Percentiles rank a stretch among this genome's conserved stretches.
These are phyloP conservation scores for Pitta sordida DNA, from an alignment of 2,113 vertebrate genomes.

Conservation along the genomic window DNA sequence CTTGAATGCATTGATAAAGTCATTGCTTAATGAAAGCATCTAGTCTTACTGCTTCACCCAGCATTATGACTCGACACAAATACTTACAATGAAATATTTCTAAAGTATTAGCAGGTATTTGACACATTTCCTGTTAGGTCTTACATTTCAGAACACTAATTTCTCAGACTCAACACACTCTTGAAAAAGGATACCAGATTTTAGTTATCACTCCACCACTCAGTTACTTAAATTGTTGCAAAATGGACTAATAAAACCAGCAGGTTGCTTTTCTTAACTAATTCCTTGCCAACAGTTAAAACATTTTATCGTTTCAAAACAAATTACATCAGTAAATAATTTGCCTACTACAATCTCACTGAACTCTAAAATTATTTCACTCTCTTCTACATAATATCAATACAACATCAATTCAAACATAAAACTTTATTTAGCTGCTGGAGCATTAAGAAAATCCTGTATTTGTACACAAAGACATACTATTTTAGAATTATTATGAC, in stretches of 20 bases:
- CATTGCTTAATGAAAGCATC: neutral
- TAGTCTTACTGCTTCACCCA: neutral
- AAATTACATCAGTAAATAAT: neutral
- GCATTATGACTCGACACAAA: neutral
- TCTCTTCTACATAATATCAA: neutral
- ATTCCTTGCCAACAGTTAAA: neutral
- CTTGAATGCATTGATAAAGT: neutral
- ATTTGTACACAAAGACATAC: neutral
- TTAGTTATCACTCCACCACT: neutral
- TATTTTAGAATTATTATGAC: neutral
- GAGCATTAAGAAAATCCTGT: neutral
- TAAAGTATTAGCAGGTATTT: neutral
- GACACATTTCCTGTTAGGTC: neutral
- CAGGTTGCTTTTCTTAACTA: neutral
- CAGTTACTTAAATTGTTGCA: neutral
- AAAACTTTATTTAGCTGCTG: neutral
- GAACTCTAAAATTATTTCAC: neutral
- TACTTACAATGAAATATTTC: neutral
- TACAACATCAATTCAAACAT: neutral
- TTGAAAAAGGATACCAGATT: neutral
- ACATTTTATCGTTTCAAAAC: neutral
- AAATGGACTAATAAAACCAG: neutral
- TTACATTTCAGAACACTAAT: neutral
- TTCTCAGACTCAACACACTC: neutral
- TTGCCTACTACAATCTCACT: neutral